Base-by-base conservation (phyloP, 1,140 invertebrate genomes). In the Bombus confusus region DNA sequence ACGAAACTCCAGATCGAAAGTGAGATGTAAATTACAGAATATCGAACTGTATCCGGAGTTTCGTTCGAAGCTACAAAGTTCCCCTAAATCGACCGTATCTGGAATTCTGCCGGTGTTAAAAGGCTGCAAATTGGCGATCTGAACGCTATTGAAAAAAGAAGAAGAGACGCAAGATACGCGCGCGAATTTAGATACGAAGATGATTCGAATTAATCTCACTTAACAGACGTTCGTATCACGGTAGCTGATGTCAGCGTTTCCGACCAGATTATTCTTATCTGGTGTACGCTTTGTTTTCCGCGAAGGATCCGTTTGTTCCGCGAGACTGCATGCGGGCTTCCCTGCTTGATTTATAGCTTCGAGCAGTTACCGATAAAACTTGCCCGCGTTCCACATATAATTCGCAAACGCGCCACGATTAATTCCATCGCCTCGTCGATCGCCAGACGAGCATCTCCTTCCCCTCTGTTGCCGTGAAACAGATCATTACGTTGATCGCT, bases 191-290 rank as follows among this genome's bases (percentile, higher is more conserved):
- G 47, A 52, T 52, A 22, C 28, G 28, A 31, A 47, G 34, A 66
- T 66, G 71, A 64, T 66, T 72, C n/a, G 1, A 69, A 72, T 43
- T 72, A 72, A 72, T 72, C 39, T 64, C 47, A 34, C 25, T 72
- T 80, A 80, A 79, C 83, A 25, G 43, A 43, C 68, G 37, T 34
- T n/a, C 28, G n/a, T 73, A 74, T 68, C 83, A 10, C 8, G 25
- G 18, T 1, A 15, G 59, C 37, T 34, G 34, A 68, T 74, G 69
- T 75, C 84, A 41, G 43, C 71, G 25, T 80, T 74, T 74, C 52
- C 71, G 43, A 57, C 79, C 43, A 25, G 84, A 85, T 85, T 81
- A 34, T 37, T 80, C 79, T 81, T 85, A 85, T 85, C 84, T 66
- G 68, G 39, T 39, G 78, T 57, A 34, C 47, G 28, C 10, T 37